Base-by-base conservation (phyloP, 2,888 invertebrate species). In the Agrotis segetum region DNA sequence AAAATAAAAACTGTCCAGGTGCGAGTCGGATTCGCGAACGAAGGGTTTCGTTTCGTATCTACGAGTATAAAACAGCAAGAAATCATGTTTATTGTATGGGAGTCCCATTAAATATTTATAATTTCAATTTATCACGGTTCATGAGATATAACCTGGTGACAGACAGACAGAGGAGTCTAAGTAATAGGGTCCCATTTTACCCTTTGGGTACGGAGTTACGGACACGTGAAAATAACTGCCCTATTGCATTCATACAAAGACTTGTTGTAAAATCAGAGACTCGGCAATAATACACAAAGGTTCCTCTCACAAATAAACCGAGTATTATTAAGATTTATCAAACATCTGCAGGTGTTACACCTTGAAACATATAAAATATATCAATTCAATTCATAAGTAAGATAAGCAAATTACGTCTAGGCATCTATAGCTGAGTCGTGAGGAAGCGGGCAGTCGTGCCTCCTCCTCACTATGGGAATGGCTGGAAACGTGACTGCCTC, bases 401-500 rank as follows among this genome's bases (percentile, higher is more conserved):
- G 71, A 71, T 71, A 76, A 79, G 65, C 71, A 69, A 79, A 78
- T 81, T 81, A 74, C 67, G 44, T n/a, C 34, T 46, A 71, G 65
- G 70, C 72, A 68, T 71, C 68, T 67, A 49, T 70, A 67, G 74
- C 61, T 19, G 53, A 76, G 49, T 84, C 84, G 84, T 84, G 84
- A 79, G 73, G 83, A 70, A 52, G 72, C 69, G 64, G 14, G 21
- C 61, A 44, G 65, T 80, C 80, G 80, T 80, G 80, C 67, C 65
- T 11, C 14, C 50, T 19, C 53, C 44, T 62, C 67, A 50, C 74
- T 64, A 79, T 87, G 86, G 82, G 88, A 87, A 87, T 72, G 70
- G 65, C 71, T 63, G 63, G 70, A 82, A 82, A 81, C 88, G 88
- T 88, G 88, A 87, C 82, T 77, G 67, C 75, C 74, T 78, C 67